Percentiles rank a stretch among this genome's conserved stretches.
Evolutionary conservation across 2,113 vertebrate species (phyloP).

Genomic region (Bubalus kerabau): DNA sequence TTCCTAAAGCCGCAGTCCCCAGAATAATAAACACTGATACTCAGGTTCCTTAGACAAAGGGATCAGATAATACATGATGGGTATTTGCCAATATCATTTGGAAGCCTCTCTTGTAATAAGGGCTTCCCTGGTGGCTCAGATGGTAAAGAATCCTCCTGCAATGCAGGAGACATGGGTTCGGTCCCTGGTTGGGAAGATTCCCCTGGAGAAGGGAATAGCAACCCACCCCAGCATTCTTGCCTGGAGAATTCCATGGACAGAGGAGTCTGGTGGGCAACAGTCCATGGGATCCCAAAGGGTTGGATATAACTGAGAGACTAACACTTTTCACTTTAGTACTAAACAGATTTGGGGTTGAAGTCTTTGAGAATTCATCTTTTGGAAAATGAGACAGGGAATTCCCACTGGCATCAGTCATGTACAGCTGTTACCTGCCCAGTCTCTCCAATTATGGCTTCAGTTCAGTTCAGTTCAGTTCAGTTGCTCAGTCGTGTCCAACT

Average conservation of each 20-base stretch:
- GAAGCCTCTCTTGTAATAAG: not conserved
- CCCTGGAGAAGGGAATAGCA: not conserved
- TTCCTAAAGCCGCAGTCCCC: not conserved
- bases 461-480: too few relatives aligned
- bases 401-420: not conserved
- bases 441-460: not conserved
- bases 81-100: not conserved
- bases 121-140: not conserved
- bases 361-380: not conserved
- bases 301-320: not conserved
- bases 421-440: not conserved
- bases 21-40: not conserved
- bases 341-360: not conserved
- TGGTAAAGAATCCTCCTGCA: not conserved
- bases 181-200: not conserved
- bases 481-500: too few relatives aligned
- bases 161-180: not conserved
- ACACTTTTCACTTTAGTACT: not conserved
- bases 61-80: not conserved
- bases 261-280: not conserved
- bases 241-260: not conserved
- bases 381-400: not conserved
- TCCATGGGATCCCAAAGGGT: not conserved
- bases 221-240: not conserved
- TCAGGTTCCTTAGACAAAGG: not conserved